Evolutionary conservation across 2,888 invertebrate species (phyloP).

Genomic region (Hoplodrina ambigua): DNA sequence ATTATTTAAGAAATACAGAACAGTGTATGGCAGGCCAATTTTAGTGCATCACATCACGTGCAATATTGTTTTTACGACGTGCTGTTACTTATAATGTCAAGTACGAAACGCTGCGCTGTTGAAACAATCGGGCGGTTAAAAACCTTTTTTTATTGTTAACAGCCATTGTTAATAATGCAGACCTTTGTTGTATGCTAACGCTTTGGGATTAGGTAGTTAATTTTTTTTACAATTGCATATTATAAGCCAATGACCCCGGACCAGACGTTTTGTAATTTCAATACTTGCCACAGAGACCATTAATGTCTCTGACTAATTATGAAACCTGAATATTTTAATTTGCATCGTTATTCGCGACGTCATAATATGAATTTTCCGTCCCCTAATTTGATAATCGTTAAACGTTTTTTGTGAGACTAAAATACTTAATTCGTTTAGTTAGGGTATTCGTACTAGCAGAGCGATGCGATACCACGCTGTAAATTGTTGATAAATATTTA

Average conservation of each 20-base stretch:
- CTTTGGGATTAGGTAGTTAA: constrained; percentile 67
- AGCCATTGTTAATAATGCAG: constrained; percentile 71
- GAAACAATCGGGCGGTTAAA: constrained; percentile 75
- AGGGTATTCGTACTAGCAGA: constrained; percentile 1
- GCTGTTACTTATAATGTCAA: constrained; percentile 71
- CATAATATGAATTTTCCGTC: constrained; percentile 31
- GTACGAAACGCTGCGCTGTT: constrained; percentile 60
- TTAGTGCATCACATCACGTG: constrained; percentile 67
- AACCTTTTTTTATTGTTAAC: constrained; percentile 72
- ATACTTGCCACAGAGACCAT: constrained; percentile 50
- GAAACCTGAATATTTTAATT: constrained; percentile 54
- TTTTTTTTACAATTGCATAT: constrained; percentile 73
- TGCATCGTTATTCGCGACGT: constrained; percentile 24
- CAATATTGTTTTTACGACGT: constrained; percentile 65
- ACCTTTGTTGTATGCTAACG: constrained; percentile 70
- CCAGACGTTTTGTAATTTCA: constrained; percentile 57
- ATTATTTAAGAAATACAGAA: constrained; percentile 43
- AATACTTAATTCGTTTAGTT: constrained; percentile 10
- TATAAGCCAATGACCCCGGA: constrained; percentile 57
- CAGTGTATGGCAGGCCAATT: constrained; percentile 56
- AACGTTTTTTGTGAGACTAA: constrained; percentile 20
- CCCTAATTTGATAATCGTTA: constrained; percentile 32
- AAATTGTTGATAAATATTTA: constrained; percentile 15
- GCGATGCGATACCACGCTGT: constrained; percentile 23
- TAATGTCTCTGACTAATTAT: constrained; percentile 57